These are phyloP conservation scores for Stylophora pistillata DNA, from an alignment of 64 coral and sea anemone species.

Conservation along the genomic window DNA sequence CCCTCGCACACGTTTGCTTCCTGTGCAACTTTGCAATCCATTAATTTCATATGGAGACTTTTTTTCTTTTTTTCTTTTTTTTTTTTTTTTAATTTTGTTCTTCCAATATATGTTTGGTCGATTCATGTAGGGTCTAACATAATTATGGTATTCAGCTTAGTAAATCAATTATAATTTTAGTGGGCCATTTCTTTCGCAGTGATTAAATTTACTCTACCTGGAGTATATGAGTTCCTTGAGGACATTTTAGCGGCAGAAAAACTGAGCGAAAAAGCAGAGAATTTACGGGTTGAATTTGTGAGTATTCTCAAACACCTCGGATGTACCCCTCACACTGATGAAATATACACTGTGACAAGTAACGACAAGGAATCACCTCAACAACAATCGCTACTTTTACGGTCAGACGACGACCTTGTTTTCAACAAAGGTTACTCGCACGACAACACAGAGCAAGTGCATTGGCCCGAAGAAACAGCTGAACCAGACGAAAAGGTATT, in stretches of 20 bases:
- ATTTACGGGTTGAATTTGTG: conserved; percentile 63
- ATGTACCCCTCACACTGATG: neutral
- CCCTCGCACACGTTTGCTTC: neutral
- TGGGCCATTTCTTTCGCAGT: conserved; percentile 61
- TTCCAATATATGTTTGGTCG: neutral
- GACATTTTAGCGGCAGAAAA: conserved; percentile 62
- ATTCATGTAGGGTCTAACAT: conserved; percentile 24
- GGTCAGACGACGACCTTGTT: conserved; percentile 18
- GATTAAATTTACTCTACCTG: conserved; percentile 69
- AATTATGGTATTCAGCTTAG: conserved; percentile 16
- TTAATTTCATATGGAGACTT: no score
- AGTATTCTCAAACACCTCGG: conserved; percentile 26
- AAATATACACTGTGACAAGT: conserved; percentile 16
- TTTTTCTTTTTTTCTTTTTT: neutral
- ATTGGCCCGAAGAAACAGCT: conserved; percentile 16
- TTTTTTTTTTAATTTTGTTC: neutral
- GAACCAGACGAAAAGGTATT: conserved; percentile 8
- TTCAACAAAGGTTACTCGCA: neutral
- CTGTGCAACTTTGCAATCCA: neutral
- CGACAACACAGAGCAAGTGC: conserved; percentile 14
- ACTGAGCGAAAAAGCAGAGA: conserved; percentile 63
- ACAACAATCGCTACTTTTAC: neutral
- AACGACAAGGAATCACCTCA: conserved; percentile 1
- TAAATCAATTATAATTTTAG: conserved; percentile 22
- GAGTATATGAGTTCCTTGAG: conserved; percentile 58